These are phyloP conservation scores for Montifringilla adamsi DNA, from an alignment of 2,113 vertebrate genomes.

Conservation along the genomic window DNA sequence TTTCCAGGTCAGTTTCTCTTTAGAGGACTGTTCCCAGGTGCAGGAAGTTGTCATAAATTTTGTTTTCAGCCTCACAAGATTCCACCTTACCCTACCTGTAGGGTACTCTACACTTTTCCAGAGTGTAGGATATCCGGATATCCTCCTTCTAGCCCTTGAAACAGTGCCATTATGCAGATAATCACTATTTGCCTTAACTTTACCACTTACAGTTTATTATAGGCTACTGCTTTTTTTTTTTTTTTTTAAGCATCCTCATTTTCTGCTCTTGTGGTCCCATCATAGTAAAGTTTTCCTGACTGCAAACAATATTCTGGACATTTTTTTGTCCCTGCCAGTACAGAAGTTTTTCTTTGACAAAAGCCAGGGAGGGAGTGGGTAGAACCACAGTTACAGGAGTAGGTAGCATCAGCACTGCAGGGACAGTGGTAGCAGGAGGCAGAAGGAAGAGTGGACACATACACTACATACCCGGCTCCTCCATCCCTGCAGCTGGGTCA, in stretches of 20 bases:
- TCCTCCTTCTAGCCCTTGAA: not conserved
- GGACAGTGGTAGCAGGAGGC: not conserved
- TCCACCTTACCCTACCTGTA: not conserved
- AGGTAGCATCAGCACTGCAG: not conserved
- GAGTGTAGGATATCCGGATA: not conserved
- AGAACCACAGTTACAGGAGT: not conserved
- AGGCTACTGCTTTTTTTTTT: not conserved
- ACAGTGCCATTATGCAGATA: not conserved
- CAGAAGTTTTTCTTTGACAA: not conserved
- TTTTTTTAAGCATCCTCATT: not conserved
- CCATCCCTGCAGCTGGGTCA: not conserved
- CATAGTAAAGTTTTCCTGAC: not conserved
- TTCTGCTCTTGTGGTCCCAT: not conserved
- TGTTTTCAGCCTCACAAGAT: not conserved
- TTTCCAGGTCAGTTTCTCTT: not conserved
- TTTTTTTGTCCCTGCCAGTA: not conserved
- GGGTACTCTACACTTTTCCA: not conserved
- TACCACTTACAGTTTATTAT: not conserved
- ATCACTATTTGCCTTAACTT: not conserved
- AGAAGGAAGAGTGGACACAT: not conserved
- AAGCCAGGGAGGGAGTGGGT: not conserved
- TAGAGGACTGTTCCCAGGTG: not conserved
- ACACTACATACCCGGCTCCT: not conserved
- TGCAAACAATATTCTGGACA: not conserved
- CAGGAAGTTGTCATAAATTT: not conserved